Evolutionary conservation across 1,140 invertebrate species (phyloP).

Genomic region (Ostrea denselamellosa): DNA sequence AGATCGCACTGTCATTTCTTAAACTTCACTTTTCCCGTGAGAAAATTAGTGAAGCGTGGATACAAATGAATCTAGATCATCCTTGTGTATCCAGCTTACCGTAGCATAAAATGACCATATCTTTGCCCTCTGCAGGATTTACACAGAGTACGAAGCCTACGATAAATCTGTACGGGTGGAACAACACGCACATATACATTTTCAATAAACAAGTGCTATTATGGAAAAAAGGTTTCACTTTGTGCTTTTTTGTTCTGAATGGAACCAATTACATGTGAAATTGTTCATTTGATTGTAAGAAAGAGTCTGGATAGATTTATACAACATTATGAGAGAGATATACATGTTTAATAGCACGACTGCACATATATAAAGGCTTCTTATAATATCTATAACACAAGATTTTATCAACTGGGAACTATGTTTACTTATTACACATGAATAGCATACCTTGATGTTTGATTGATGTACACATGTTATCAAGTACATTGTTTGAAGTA

Average conservation of each 20-base stretch:
- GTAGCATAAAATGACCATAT: constrained; percentile 36
- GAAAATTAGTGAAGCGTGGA: constrained; percentile 38
- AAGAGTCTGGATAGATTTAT: background rate
- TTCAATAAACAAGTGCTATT: constrained; percentile 39
- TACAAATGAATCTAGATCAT: constrained; percentile 38
- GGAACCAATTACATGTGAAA: constrained; percentile 36
- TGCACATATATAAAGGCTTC: background rate
- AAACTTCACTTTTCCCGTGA: constrained; percentile 42
- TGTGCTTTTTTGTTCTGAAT: constrained; percentile 1
- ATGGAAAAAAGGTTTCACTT: constrained; percentile 34
- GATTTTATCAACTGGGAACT: background rate
- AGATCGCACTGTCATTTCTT: constrained; percentile 34
- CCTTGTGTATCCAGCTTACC: constrained; percentile 8
- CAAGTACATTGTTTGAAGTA: background rate
- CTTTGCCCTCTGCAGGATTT: background rate
- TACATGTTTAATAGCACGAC: background rate
- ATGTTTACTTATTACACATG: background rate
- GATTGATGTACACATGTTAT: background rate
- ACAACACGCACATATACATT: constrained; percentile 23
- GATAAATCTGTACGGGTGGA: background rate
- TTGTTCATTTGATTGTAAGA: constrained; percentile 44
- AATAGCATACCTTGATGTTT: background rate
- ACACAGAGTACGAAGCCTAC: background rate
- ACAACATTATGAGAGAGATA: background rate
- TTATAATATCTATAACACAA: constrained; percentile 7